Evolutionary conservation across 2,797 vertebrate genomes (phyloP), one percentile per base, ranked within the genome.

Genomic region (Hippoglossus hippoglossus): DNA sequence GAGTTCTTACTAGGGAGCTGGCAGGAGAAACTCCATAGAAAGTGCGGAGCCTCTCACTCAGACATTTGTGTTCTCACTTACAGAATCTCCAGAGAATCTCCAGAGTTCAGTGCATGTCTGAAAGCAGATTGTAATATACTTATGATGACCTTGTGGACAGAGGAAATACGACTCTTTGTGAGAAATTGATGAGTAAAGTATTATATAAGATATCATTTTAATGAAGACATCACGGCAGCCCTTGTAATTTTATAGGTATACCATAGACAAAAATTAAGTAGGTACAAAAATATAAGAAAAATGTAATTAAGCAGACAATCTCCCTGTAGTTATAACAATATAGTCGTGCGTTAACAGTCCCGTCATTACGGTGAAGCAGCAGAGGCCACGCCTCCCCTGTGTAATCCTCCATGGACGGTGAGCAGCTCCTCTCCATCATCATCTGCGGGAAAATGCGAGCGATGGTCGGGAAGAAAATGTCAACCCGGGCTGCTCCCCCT

Each of bases 381-480:
- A 9, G 63, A 90, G 56, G 86, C 81, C 90, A 75, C 94, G 82
- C 94, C 92, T 77, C 85, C 87, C 21, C 82, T 1, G 79, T 83
- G 67, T 67, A 62, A 84, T 67, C 77, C 84, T 90, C 80, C 75
- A 81, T 87, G 89, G 91, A 89, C 81, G 76, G 47, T 61, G 88
- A 86, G 81, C 85, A 59, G 71, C 86, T 88, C 74, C 50, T 84
- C 90, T 88, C 75, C 87, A 90, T 90, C 91, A 84, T 93, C 92
- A 84, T 90, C 91, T 68, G 87, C 82, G 56, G 81, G 79, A 78
- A 83, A 89, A 86, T 87, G 87, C 84, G 79, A 91, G 77, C 73
- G 63, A 81, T 83, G 82, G 94, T 84, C 83, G 82, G 82, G 52
- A 74, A 88, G 58, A 88, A 85, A 85, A 93, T 79, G 91, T 82